Evolutionary conservation across 2,113 vertebrate genomes (phyloP), one percentile per base, ranked within the genome.

Genomic region (Balaeniceps rex): DNA sequence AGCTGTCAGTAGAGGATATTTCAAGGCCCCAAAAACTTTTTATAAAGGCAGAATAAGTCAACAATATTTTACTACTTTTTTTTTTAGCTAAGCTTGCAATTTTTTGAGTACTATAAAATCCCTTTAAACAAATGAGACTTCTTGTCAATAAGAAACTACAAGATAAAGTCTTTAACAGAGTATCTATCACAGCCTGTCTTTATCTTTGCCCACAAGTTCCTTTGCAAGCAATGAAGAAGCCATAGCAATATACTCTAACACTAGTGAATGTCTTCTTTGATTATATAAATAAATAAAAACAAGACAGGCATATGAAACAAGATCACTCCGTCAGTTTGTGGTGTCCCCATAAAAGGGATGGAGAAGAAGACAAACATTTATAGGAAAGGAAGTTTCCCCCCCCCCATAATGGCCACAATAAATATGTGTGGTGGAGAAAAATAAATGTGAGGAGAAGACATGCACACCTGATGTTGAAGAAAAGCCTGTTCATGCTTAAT

Each of bases 331-430:
- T 96, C 92, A 87, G 80, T 92, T 94, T 87, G 74, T 94, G 88
- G 63, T 2, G 26, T 72, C 97, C 93, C 79, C 64, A 87, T 96
- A 97, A 97, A 98, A 97, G 38, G 69, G 76, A 96, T 63, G 65
- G 80, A 97, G 92, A 58, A 92, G 88, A 97, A 98, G 92, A 94
- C 94, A 98, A 98, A 98, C 93, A 96, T 97, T 97, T 98, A 94
- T 84, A 95, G 77, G 85, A 94, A 95, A 33, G 69, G 80, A 97
- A 92, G 87, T 88, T 97, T 95, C 16, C 28, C 42, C 12, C 28
- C 42, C 12, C 12, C 6, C 7, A 52, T 96, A 98, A 98, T 96
- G 74, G 79, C 93, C 86, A 80, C 95, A 95, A 96, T 97, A 98
- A 98, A 98, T 97, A 97, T 84, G 61, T 87, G 90, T 71, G 71